Base-by-base conservation (phyloP, 2,888 invertebrate genomes). In the Apeira syringaria region DNA sequence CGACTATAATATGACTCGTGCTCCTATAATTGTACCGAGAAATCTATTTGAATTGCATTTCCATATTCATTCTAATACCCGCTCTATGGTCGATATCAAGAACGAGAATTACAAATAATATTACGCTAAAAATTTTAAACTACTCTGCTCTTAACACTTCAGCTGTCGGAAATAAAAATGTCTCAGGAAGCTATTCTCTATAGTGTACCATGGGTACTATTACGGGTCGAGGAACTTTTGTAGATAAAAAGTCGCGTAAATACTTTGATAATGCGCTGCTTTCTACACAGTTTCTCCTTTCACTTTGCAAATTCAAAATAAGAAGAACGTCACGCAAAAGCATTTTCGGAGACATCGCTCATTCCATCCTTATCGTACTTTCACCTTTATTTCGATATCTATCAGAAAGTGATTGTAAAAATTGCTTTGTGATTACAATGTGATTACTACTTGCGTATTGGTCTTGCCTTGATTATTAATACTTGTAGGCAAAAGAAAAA, bases 291-390 rank as follows among this genome's bases (percentile, higher is more conserved):
- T 61, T 64, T 58, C 53, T 41, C 43, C 69, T 67, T 66, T 69
- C 69, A 57, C 64, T 61, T 40, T 49, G 32, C 27, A 40, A 27
- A 42, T 36, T 36, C 46, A 50, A 43, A 58, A 34, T 32, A 11
- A 30, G 41, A 33, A 33, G 42, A 31, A 39, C 53, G 55, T 50
- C 41, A 56, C 54, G 34, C 36, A 53, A 55, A 50, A 41, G 26
- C 41, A 35, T 53, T 36, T 46, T 46, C 56, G 54, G 48, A 50
- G 44, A 32, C 29, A 11, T 48, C 17, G 47, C 40, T 43, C 28
- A 27, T 36, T 31, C 50, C 31, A 49, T 63, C 46, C 53, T 61
- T 62, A 59, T 61, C 54, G 55, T 59, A 51, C 71, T 68, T 71
- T 71, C 71, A 64, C 68, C 53, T 63, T 42, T 53, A 47, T 46